Conservation (phyloP, 2,113 vertebrate genomes). For the Cichladusa arquata region DNA sequence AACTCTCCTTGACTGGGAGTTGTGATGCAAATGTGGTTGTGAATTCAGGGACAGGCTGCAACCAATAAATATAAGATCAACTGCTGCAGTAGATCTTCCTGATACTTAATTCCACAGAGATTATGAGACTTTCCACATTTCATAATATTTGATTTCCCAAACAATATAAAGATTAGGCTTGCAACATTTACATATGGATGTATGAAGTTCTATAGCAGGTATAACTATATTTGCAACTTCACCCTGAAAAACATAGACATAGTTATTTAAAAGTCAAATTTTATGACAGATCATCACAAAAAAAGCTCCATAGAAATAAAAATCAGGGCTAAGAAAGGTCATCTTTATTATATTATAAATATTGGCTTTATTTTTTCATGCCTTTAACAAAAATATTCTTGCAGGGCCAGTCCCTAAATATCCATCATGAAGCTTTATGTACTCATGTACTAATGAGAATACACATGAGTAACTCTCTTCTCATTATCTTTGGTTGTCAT, state of each 20-base stretch:
- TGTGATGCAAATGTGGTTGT: background rate
- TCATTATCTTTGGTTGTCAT: background rate
- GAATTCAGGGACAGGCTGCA: background rate
- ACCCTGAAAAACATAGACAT: background rate
- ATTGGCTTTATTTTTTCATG: background rate
- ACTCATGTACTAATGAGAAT: background rate
- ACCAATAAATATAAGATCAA: background rate
- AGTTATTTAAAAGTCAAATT: background rate
- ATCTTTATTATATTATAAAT: background rate
- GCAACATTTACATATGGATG: background rate
- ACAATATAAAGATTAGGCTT: background rate
- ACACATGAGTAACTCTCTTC: background rate
- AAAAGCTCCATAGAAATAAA: background rate
- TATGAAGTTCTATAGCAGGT: background rate
- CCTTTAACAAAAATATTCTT: background rate
- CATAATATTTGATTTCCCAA: background rate
- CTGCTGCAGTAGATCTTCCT: background rate
- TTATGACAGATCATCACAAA: background rate
- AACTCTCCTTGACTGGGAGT: background rate
- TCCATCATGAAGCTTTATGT: background rate
- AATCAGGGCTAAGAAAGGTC: background rate
- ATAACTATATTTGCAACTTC: background rate
- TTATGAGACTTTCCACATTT: background rate
- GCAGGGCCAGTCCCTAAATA: background rate
- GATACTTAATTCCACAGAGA: background rate